Percentiles rank a stretch among this genome's conserved stretches.
Conservation (phyloP, 2,113 vertebrate genomes). For the Athene cunicularia region DNA sequence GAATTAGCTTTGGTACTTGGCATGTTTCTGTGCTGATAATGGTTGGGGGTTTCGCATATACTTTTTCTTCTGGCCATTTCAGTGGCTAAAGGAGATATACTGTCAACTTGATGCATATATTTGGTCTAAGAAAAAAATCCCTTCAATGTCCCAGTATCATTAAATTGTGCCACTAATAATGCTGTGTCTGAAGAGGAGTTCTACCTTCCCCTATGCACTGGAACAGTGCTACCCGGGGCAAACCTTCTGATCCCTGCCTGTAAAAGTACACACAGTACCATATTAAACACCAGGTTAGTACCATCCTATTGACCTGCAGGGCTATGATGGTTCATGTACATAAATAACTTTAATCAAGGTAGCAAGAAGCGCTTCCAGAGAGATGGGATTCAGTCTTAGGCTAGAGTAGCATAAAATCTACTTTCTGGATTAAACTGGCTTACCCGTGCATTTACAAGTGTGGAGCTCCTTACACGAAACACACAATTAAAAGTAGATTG, state of each 20-base stretch:
- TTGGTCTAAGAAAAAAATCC: neutral
- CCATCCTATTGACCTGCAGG: neutral
- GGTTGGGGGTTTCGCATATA: neutral
- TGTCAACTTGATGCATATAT: neutral
- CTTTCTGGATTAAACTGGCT: neutral
- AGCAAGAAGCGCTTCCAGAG: neutral
- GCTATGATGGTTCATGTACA: rapidly evolving
- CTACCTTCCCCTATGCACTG: neutral
- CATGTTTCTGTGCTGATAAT: neutral
- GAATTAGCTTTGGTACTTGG: neutral
- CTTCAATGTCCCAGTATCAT: neutral
- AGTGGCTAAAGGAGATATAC: neutral
- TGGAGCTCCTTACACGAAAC: rapidly evolving
- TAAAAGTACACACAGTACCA: neutral
- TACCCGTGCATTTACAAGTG: too few species aligned
- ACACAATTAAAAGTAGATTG: neutral
- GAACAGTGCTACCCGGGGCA: neutral
- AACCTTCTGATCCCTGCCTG: neutral
- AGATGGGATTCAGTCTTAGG: neutral
- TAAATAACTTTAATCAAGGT: neutral
- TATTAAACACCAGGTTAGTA: rapidly evolving
- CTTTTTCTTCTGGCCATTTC: neutral
- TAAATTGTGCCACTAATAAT: neutral
- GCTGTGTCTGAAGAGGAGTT: neutral
- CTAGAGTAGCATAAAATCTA: too few species aligned